Base-by-base conservation (phyloP, 2,888 invertebrate species). In the Acanthosoma haemorrhoidale region DNA sequence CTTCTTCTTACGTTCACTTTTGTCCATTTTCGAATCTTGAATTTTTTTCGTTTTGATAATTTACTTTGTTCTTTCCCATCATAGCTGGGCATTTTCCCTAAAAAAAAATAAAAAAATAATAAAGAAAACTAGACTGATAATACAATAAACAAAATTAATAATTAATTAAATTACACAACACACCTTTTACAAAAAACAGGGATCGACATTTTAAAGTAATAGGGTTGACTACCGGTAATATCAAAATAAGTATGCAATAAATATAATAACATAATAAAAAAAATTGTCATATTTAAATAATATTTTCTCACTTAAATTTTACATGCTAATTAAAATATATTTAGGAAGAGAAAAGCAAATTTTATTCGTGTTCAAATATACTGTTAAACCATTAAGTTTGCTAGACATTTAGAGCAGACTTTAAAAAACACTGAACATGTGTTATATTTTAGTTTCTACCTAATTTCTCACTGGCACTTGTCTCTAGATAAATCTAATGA, bases 71-170 rank as follows among this genome's bases (percentile, higher is more conserved):
- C 29, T 29, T 57, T 71, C 41, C 72, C 74, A 68, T 74, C 73
- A 74, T 71, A 69, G 68, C 74, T 74, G 70, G 73, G 74, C 74
- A 74, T 74, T 63, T 43, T 71, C 71, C 72, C 74, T 72, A 31
- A 18, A 72, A 73, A 31, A n/a, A 43, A 58, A 15, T 34, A 51
- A 31, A 41, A 34, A 67, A 51, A 31, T 16, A 51, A 38, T 31
- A 61, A 16, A 21, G 36, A 9, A 11, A 38, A 61, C n/a, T 16
- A 4, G 18, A 61, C 16, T 18, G 13, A 21, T 18, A n/a, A 60
- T 60, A 34, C 18, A 8, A 60, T 60, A 34, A 60, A 6, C 13
- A 18, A 8, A 25, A 25, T 2, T 25, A 51, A 51, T 25, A 51
- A 13, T 31, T 6, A 21, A 32, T n/a, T n/a, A 34, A 16, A 60